These are phyloP conservation scores for Heliconius ethilla DNA, from an alignment of 2,888 invertebrate species.

Conservation along the genomic window DNA sequence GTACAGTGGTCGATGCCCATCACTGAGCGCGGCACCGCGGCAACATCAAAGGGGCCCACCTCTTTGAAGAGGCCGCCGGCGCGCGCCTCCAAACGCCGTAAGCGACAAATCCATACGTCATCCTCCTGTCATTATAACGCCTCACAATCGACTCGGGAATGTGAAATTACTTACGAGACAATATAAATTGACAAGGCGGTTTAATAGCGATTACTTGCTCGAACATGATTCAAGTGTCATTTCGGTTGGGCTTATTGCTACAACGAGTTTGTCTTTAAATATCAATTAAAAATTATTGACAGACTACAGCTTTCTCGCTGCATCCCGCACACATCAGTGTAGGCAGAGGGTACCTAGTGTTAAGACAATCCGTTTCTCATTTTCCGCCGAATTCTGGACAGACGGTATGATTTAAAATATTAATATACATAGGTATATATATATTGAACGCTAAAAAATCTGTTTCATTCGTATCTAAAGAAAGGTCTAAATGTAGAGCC, in stretches of 20 bases:
- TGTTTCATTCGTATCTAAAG: conserved; percentile 4
- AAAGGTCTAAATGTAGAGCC: conserved; percentile 10
- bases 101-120: conserved; percentile 83
- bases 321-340: too few relatives aligned
- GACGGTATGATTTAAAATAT: too few relatives aligned
- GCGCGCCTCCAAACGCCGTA: conserved; percentile 81
- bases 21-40: conserved; percentile 74
- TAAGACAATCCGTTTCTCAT: too few relatives aligned
- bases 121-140: conserved; percentile 82
- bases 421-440: background rate
- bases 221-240: conserved; percentile 49
- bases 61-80: conserved; percentile 82
- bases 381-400: too few relatives aligned
- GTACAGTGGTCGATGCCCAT: conserved; percentile 53
- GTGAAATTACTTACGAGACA: conserved; percentile 80
- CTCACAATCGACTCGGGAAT: conserved; percentile 78
- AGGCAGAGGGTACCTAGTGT: too few relatives aligned
- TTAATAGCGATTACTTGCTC: conserved; percentile 71
- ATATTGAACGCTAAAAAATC: background rate
- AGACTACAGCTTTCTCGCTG: background rate
- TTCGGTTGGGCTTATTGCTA: conserved; percentile 37
- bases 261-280: conserved; percentile 32
- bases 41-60: conserved; percentile 81
- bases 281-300: conserved; percentile 18
- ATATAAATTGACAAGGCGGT: conserved; percentile 80